Evolutionary conservation across 2,113 vertebrate genomes (phyloP), one percentile per base, ranked within the genome.

Genomic region (Hucho hucho): DNA sequence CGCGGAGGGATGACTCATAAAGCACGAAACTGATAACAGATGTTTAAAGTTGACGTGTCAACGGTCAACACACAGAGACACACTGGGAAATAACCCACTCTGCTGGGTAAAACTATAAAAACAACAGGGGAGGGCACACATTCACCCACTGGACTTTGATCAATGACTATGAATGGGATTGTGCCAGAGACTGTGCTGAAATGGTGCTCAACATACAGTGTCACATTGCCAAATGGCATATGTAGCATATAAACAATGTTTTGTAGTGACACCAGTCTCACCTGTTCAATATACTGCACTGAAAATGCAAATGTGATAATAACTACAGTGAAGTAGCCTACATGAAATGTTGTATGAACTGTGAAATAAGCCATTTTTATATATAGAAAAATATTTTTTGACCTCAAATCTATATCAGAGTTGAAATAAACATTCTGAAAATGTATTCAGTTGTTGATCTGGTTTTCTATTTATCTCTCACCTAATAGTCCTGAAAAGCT

Each of bases 391-490:
- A 32, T 14, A 65, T 32, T 65, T 7, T 20, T 46, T 77, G 25
- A 72, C 25, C 12, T 56, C 56, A 74, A 0, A 4, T 73, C 7
- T 47, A 37, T 87, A 83, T 87, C 74, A 70, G 71, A 28, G 83
- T 82, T 83, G 69, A 72, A 91, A 91, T 90, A 90, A 91, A 90
- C 69, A 18, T 7, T 1, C 32, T 43, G 9, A 82, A 82, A 82
- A 1, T 4, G 3, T 67, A 56, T 49, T 12, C 2, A 0, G 43
- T 70, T 63, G 83, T 84, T 4, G 7, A 70, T 22, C 22, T 58
- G 46, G 2, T n/a, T 22, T 49, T 49, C 47, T 22, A 59, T 59
- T 59, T 22, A 9, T n/a, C 58, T 59, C 20, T 59, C 58, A 11
- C n/a, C 14, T 59, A 59, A 59, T n/a, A 59, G 58, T 6, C 9